These are phyloP conservation scores for Aphidius gifuensis DNA, from an alignment of 1,140 invertebrate genomes.

Conservation along the genomic window DNA sequence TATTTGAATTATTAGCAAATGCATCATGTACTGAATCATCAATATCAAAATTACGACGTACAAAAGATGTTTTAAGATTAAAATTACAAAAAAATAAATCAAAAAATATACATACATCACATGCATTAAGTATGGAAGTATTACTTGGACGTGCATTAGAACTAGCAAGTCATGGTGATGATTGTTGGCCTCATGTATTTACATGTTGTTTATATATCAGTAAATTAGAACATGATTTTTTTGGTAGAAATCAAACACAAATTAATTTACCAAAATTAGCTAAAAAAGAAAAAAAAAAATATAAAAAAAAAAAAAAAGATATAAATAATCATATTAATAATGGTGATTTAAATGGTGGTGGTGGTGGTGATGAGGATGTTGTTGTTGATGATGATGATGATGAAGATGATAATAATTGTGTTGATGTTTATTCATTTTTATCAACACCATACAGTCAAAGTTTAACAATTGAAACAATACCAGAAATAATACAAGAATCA, in stretches of 20 bases:
- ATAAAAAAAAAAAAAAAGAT: no score
- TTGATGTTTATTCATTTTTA: slow-evolving; percentile 79
- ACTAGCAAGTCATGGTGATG: slow-evolving; percentile 83
- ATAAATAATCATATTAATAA: slow-evolving; percentile 28
- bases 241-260: slow-evolving; percentile 70
- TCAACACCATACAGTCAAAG: slow-evolving; percentile 66
- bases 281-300: no score
- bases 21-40: slow-evolving; percentile 70
- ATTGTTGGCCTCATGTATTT: slow-evolving; percentile 93
- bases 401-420: slow-evolving; percentile 74
- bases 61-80: slow-evolving; percentile 49
- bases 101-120: slow-evolving; percentile 74
- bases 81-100: slow-evolving; percentile 56
- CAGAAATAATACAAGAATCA: slow-evolving; percentile 66
- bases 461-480: slow-evolving; percentile 59
- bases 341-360: no score
- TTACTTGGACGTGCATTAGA: slow-evolving; percentile 77
- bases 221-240: slow-evolving; percentile 83
- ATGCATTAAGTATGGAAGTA: slow-evolving; percentile 87
- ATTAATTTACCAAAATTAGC: no score
- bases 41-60: slow-evolving; percentile 49
- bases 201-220: slow-evolving; percentile 86
- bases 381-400: no score
- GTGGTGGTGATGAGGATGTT: no score
- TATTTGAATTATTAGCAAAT: slow-evolving; percentile 74